Conservation (phyloP, 2,888 invertebrate species). For the Drosophila subsilvestris region DNA sequence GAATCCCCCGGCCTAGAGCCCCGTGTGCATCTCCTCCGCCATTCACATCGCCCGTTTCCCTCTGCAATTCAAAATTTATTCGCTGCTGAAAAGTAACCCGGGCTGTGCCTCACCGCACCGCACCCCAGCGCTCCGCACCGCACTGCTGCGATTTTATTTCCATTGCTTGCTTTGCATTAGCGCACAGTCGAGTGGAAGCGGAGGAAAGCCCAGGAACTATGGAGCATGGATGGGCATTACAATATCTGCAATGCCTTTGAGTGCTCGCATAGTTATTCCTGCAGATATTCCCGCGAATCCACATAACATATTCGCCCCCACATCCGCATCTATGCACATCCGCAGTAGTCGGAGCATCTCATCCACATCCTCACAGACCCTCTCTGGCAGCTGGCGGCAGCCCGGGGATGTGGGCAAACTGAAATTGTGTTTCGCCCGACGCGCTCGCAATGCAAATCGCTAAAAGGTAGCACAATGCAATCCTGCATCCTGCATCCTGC, state of each 20-base stretch:
- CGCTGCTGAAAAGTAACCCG: constrained; percentile 62
- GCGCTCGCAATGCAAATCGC: constrained; percentile 78
- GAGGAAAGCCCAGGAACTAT: constrained; percentile 4
- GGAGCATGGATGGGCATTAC: constrained; percentile 59
- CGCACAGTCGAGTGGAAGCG: constrained; percentile 63
- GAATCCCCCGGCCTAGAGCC: constrained; percentile 47
- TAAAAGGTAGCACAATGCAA: constrained; percentile 71
- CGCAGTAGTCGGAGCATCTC: constrained; percentile 1
- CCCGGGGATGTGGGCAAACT: constrained; percentile 47
- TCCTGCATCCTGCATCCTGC: constrained; percentile 33
- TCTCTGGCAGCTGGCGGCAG: constrained; percentile 54
- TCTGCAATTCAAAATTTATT: constrained; percentile 68
- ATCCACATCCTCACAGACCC: background rate
- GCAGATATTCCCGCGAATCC: constrained; percentile 37
- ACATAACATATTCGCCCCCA: constrained; percentile 9
- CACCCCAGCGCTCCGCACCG: background rate
- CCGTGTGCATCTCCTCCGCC: constrained; percentile 25
- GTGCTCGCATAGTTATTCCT: constrained; percentile 58
- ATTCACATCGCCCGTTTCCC: constrained; percentile 15
- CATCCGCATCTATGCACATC: constrained; percentile 17
- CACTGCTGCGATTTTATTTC: constrained; percentile 67
- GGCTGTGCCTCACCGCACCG: constrained; percentile 9
- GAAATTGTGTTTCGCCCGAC: constrained; percentile 79
- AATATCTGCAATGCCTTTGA: constrained; percentile 75
- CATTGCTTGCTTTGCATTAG: constrained; percentile 75